Evolutionary conservation across 2,113 vertebrate genomes (phyloP).

Genomic region (Coracopsis vasa): DNA sequence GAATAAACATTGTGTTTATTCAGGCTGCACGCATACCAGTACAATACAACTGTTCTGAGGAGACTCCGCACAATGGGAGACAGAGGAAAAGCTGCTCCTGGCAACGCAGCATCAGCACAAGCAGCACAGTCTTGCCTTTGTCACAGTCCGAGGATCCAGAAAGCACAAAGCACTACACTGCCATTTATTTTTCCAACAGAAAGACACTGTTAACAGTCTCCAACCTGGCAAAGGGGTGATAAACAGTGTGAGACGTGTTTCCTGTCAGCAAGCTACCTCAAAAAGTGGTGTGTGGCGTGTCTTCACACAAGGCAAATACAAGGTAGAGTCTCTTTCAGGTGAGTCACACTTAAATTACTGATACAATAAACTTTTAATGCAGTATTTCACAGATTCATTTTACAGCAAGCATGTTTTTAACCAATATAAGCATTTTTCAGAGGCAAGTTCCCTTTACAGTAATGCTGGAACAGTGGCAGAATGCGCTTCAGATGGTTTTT

Average conservation of each 20-base stretch:
- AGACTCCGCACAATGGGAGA: background rate
- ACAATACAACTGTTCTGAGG: background rate
- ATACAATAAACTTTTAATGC: background rate
- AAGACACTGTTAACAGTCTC: background rate
- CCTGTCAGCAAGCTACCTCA: background rate
- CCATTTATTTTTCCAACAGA: background rate
- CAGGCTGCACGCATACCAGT: background rate
- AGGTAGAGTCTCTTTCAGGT: background rate
- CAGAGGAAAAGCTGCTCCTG: background rate
- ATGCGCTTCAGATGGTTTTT: background rate
- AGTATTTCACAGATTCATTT: background rate
- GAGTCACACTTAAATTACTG: background rate
- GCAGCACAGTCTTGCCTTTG: background rate
- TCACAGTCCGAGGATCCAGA: background rate
- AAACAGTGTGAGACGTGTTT: accelerated
- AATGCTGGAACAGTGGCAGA: background rate
- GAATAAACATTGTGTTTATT: background rate
- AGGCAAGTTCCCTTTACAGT: background rate
- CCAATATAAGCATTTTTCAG: background rate
- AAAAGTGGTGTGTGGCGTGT: background rate
- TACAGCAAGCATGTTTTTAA: background rate
- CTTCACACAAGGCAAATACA: background rate
- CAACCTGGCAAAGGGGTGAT: background rate
- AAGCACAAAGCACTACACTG: background rate
- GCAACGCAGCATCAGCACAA: background rate